Conservation (phyloP, 2,113 vertebrate species). For the Leptobrachium ailaonicum region DNA sequence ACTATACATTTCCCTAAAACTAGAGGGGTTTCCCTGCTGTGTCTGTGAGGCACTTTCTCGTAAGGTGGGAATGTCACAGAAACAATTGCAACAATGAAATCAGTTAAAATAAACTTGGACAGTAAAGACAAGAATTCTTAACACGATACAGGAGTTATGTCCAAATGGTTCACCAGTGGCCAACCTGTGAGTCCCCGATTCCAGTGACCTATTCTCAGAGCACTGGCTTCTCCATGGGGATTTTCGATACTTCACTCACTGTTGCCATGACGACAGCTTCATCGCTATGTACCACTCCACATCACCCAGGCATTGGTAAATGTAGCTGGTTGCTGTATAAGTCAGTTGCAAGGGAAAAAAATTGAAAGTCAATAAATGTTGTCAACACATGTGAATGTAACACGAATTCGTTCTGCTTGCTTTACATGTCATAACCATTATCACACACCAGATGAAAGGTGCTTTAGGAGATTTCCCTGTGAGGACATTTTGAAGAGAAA, state of each 20-base stretch:
- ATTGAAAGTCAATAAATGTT: constrained; percentile 94
- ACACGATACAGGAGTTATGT: constrained; percentile 97
- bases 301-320: constrained; percentile 99
- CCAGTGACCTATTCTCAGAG: constrained; percentile 99
- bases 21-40: neutral
- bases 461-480: constrained; percentile 63
- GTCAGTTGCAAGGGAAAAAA: constrained; percentile 96
- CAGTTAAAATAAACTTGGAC: constrained; percentile 78
- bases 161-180: constrained; percentile 94
- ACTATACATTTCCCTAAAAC: too few relatives aligned
- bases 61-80: neutral
- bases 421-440: constrained; percentile 49
- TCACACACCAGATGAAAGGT: constrained; percentile 28
- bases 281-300: constrained; percentile 99
- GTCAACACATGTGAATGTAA: constrained; percentile 73
- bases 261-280: constrained; percentile 99
- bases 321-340: constrained; percentile 99
- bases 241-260: constrained; percentile 97
- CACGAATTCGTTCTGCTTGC: constrained; percentile 70
- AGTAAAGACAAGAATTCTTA: constrained; percentile 97
- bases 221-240: constrained; percentile 99
- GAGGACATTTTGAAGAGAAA: constrained; percentile 45
- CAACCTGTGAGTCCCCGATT: constrained; percentile 99
- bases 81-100: neutral
- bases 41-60: neutral